Base-by-base conservation (phyloP, 2,113 vertebrate species). In the Heterocephalus glaber region DNA sequence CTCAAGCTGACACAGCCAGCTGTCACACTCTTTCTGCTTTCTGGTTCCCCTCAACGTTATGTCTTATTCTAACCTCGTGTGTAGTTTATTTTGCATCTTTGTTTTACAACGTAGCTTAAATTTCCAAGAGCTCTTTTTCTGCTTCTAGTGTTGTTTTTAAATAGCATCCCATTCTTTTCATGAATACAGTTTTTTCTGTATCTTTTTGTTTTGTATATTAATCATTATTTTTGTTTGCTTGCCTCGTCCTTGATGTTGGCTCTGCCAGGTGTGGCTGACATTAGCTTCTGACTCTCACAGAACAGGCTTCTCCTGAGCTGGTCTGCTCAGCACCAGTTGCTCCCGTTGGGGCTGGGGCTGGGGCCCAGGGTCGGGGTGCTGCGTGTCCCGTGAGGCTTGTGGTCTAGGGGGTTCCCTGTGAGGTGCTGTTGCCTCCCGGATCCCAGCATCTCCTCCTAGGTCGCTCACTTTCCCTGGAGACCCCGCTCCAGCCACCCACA, bases 401-500 rank as follows among this genome's bases (percentile, higher is more conserved):
- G 47, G 5, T 14, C 44, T 41, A 7, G 3, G 65, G 65, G 24
- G 17, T 1, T 58, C 20, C 0, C 30, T 41, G 4, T 9, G 24
- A 30, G 5, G n/a, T 0, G 2, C 49, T 19, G 44, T 33, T 13
- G 44, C 63, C 47, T 35, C 14, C 56, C 1, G 16, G 26, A 1
- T 13, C 7, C 12, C 41, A 20, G 70, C 2, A 0, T 58, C 49
- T 58, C 81, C 49, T 58, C 38, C n/a, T 4, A 7, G 58, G 49
- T 60, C n/a, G 61, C 49, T 16, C 24, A 16, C n/a, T 12, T 35
- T 38, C 33, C 58, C 7, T 28, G 35, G 54, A 38, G 41, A 66
- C 0, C 17, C n/a, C 0, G 35, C 2, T 0, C 16, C 56, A 22
- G 8, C 2, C 26, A 47, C 1, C 35, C 47, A 19, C 17, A 10